phyloP scores from a whole-genome alignment of 2,888 invertebrate genomes.

The Pseudococcus longispinus region DNA sequence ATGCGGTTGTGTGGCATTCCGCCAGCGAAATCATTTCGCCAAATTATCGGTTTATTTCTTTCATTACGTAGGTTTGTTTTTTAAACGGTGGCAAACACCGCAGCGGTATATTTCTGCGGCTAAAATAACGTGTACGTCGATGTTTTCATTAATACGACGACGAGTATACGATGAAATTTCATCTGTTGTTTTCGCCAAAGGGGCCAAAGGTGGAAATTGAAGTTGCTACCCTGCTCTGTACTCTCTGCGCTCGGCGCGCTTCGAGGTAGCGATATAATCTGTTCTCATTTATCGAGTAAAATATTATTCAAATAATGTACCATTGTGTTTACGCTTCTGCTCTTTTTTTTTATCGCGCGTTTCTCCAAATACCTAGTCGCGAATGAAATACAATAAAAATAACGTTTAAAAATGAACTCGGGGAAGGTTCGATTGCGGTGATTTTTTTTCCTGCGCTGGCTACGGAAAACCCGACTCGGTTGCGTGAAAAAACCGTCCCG shows the following conservation, averaged over 20 bases:
- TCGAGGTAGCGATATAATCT: constrained; percentile 5
- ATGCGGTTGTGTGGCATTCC: background rate
- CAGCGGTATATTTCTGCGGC: background rate
- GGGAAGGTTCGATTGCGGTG: background rate
- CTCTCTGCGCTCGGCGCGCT: background rate
- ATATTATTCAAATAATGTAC: constrained; percentile 27
- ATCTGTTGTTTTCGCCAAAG: constrained; percentile 18
- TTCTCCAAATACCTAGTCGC: background rate
- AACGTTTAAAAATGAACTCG: constrained; percentile 3
- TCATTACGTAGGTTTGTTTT: background rate
- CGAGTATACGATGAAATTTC: background rate
- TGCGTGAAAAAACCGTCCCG: background rate
- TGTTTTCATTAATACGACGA: constrained; percentile 8
- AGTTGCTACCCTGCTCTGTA: background rate
- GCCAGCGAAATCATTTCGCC: constrained; percentile 14
- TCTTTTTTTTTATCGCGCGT: background rate
- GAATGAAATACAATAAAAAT: background rate
- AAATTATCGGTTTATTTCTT: constrained; percentile 24
- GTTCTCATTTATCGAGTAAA: constrained; percentile 12
- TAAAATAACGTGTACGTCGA: background rate
- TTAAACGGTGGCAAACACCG: background rate
- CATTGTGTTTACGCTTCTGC: background rate
- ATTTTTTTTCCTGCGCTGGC: too few relatives aligned
- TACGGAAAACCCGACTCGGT: too few relatives aligned
- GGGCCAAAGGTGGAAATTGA: background rate